Evolutionary conservation across 2,888 invertebrate genomes (phyloP), one percentile per base, ranked within the genome.

Genomic region (Sinelater perroti): DNA sequence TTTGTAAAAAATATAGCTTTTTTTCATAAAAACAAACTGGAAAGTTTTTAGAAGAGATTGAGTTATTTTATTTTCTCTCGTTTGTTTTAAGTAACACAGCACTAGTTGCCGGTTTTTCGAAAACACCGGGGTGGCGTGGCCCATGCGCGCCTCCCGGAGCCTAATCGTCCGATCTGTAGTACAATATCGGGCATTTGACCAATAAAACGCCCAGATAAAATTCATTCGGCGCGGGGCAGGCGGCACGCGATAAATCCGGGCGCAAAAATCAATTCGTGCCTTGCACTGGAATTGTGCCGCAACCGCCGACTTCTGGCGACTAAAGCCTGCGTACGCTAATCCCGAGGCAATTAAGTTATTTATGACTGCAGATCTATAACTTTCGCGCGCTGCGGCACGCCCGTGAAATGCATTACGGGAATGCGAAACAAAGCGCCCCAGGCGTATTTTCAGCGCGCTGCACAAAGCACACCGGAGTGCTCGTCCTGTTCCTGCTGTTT

Each of bases 201-300:
- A 17, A 50, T 30, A 38, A 38, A 50, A 38, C 26, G 40, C 31
- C 26, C 14, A 46, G 30, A 18, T 46, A 31, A 14, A 46, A 46
- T 46, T 46, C 45, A 46, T 46, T 50, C 30, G 30, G 40, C 40
- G 20, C 40, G 21, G 14, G 14, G 18, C 18, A 17, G 5, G 38
- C 11, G 26, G 30, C 50, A 50, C 50, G 50, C 50, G 40, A 50
- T 38, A 40, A 40, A 24, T 14, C 28, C 21, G 26, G 24, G 35
- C 21, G n/a, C 28, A 21, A 44, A 52, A 52, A 52, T 52, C 52
- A 52, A 52, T 52, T 52, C 52, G 28, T 52, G 21, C 42, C 52
- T 44, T 52, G 52, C 35, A 52, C 52, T 52, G 35, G 44, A 44
- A 52, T 44, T 40, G 35, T 30, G 28, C 38, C 24, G 18, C 7